Evolutionary conservation across 2,113 vertebrate genomes (phyloP).

Genomic region (Centropristis striata): DNA sequence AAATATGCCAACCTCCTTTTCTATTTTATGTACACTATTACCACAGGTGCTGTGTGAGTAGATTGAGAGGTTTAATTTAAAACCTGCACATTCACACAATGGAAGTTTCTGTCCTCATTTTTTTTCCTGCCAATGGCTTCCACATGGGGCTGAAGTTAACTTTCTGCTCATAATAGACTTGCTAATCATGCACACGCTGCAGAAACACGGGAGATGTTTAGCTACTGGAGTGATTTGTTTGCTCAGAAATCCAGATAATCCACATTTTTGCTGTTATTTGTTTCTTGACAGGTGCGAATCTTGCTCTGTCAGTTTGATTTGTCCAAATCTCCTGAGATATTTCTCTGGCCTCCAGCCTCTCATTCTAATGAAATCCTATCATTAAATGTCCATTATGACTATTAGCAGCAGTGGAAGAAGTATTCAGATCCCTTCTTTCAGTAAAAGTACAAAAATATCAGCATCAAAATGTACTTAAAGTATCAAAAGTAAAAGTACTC

Average conservation of each 20-base stretch:
- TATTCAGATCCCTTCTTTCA: no score
- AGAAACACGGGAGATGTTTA: not conserved
- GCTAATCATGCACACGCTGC: not conserved
- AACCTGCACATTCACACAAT: not conserved
- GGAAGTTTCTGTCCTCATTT: not conserved
- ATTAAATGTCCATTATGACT: no score
- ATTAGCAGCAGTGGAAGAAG: no score
- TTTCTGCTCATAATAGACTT: not conserved
- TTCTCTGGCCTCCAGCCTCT: no score
- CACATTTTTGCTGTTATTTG: not conserved
- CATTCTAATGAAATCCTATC: no score
- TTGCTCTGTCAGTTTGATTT: slow-evolving; percentile 3
- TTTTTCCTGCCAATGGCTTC: not conserved
- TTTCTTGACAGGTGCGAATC: not conserved
- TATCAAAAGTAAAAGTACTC: no score
- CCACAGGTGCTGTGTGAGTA: not conserved
- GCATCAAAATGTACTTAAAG: no score
- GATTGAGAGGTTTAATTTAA: slow-evolving; percentile 8
- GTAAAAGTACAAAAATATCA: no score
- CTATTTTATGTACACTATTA: not conserved
- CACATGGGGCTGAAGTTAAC: not conserved
- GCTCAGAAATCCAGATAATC: no score
- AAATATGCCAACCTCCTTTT: not conserved
- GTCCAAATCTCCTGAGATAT: no score
- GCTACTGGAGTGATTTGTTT: not conserved